Evolutionary conservation across 2,797 vertebrate species (phyloP), one percentile per base, ranked within the genome.

Genomic region (Anableps anableps): DNA sequence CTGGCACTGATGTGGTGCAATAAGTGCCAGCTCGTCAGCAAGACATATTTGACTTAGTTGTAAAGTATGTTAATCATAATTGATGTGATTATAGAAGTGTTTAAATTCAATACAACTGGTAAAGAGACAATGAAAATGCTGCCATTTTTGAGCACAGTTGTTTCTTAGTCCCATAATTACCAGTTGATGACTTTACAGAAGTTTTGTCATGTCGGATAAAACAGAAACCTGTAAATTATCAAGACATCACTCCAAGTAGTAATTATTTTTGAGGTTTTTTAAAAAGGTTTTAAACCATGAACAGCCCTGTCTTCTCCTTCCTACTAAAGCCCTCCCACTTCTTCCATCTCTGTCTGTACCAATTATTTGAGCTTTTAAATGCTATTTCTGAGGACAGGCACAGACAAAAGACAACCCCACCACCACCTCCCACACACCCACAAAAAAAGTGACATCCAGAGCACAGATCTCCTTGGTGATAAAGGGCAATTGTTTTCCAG

Each of bases 381-480:
- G 47, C 76, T 84, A 86, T 88, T 86, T 90, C 45, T 82, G 87
- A 89, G 36, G 58, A 71, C 71, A 81, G 78, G 60, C 66, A 78
- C 43, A 75, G 75, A 77, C 75, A 78, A 78, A 82, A 80, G 45
- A 77, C 62, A 76, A 60, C 68, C 79, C 58, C 66, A 75, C 31
- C 43, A 72, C 53, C 62, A 77, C 17, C 58, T 47, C 55, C 73
- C 66, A 64, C 66, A 80, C 36, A 51, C 31, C 43, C n/a, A 48
- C 17, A 58, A 68, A 26, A 73, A 82, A 79, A 84, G 85, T 86
- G 77, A 89, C 86, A 89, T 83, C 66, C 83, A 77, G 71, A 90
- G 84, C 82, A 86, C 81, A 91, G 83, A 93, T 91, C 86, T 85
- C 81, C 83, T 88, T 84, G 82, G 87, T 80, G 86, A 94, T 92